A percentile compares a stretch with the other conserved stretches of the same genome.
These are phyloP conservation scores for Heteronetta atricapilla DNA, from an alignment of 2,113 vertebrate genomes.

Conservation along the genomic window DNA sequence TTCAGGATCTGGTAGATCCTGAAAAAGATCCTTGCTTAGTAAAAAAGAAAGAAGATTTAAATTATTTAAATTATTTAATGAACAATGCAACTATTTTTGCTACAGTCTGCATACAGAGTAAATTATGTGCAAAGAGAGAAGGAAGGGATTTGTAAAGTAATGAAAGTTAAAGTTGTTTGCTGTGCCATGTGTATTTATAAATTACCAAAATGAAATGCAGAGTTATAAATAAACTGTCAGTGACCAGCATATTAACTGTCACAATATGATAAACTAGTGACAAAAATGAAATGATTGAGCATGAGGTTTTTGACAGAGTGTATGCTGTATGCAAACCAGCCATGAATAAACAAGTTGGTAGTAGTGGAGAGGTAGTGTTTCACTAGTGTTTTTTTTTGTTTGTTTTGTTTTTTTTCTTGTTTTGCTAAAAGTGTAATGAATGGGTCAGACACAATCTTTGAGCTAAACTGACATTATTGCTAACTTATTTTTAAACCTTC, in stretches of 20 bases:
- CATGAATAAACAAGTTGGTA: not conserved
- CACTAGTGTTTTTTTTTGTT: not conserved
- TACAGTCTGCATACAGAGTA: not conserved
- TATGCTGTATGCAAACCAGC: not conserved
- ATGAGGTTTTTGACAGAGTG: not conserved
- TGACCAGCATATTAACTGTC: not conserved
- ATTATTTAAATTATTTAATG: not conserved
- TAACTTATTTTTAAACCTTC: slow-evolving; percentile 25
- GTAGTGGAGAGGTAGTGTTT: not conserved
- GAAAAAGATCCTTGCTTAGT: not conserved
- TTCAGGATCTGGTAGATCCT: not conserved
- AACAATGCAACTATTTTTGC: not conserved
- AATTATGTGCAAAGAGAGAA: not conserved
- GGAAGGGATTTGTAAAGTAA: not conserved
- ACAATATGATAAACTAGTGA: not conserved
- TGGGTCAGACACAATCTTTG: not conserved
- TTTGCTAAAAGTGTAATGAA: not conserved
- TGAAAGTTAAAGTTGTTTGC: not conserved
- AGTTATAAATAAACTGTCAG: not conserved
- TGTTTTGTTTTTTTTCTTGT: not conserved
- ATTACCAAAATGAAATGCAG: not conserved
- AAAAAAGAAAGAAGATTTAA: not conserved
- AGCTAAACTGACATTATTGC: not conserved
- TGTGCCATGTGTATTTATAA: not conserved
- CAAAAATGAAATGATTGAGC: not conserved